Percentiles rank a stretch among this genome's conserved stretches.
phyloP scores from a whole-genome alignment of 2,113 vertebrate species.

The Varanus salvator region DNA sequence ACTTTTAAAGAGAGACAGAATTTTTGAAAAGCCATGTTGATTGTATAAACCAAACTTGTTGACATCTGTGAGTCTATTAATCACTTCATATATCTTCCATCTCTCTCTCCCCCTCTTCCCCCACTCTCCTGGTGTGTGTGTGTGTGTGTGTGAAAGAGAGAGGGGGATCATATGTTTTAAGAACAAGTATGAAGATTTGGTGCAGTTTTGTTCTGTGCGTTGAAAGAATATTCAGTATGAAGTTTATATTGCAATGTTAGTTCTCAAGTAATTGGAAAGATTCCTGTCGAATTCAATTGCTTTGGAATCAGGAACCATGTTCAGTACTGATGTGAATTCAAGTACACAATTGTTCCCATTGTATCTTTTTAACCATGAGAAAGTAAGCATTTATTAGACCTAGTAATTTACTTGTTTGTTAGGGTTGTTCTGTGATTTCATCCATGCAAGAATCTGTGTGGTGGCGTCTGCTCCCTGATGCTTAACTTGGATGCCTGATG shows the following conservation, averaged over 20 bases:
- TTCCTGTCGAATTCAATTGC: neutral
- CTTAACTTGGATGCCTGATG: neutral
- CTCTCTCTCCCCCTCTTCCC: neutral
- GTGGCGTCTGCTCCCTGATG: neutral
- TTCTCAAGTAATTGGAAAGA: neutral
- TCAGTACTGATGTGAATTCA: neutral
- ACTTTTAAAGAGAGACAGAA: conserved; percentile 1
- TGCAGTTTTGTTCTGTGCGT: neutral
- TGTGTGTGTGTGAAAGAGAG: too few relatives aligned
- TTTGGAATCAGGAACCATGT: neutral
- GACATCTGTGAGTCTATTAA: neutral
- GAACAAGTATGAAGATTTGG: neutral
- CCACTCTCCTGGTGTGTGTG: too few relatives aligned
- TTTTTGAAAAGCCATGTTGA: neutral
- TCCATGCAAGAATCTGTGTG: neutral
- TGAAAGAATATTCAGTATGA: neutral
- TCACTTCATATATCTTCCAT: neutral
- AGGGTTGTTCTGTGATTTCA: neutral
- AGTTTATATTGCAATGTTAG: neutral
- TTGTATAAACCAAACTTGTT: neutral
- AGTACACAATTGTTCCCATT: neutral
- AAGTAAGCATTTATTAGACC: neutral
- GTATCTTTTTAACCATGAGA: neutral
- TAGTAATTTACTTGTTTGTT: neutral
- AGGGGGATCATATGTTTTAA: neutral